Evolutionary conservation across 2,113 vertebrate species (phyloP).

Genomic region (Hippolais icterina): DNA sequence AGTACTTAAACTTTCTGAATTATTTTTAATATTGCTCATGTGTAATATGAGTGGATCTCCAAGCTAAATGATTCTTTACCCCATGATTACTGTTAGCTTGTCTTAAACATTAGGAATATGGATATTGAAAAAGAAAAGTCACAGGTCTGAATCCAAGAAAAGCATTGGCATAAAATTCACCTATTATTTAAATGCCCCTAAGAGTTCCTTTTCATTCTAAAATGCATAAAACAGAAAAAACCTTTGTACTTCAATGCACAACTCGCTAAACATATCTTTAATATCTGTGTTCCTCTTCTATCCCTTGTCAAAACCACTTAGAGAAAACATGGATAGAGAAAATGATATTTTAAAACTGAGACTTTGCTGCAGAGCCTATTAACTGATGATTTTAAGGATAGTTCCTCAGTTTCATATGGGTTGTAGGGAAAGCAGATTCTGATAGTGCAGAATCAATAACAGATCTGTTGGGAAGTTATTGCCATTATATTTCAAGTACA

Average conservation of each 20-base stretch:
- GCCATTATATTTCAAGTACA: background rate
- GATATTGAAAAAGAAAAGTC: background rate
- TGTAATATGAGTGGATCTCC: too few relatives aligned
- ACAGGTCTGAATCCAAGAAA: background rate
- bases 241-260: background rate
- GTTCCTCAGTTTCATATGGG: background rate
- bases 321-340: background rate
- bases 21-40: background rate
- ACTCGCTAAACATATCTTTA: background rate
- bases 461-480: background rate
- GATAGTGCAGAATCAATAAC: background rate
- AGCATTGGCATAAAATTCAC: background rate
- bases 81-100: background rate
- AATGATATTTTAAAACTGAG: background rate
- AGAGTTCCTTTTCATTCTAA: background rate
- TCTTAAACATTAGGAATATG: background rate
- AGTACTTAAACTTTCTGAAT: background rate
- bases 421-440: background rate
- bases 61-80: background rate
- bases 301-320: background rate
- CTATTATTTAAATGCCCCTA: background rate
- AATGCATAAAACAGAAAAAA: too few relatives aligned
- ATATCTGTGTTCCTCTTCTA: background rate
- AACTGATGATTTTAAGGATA: background rate
- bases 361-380: background rate